These are phyloP conservation scores for Diadema setosum DNA, from an alignment of 35 echinoderm and acorn worm genomes.

Conservation along the genomic window DNA sequence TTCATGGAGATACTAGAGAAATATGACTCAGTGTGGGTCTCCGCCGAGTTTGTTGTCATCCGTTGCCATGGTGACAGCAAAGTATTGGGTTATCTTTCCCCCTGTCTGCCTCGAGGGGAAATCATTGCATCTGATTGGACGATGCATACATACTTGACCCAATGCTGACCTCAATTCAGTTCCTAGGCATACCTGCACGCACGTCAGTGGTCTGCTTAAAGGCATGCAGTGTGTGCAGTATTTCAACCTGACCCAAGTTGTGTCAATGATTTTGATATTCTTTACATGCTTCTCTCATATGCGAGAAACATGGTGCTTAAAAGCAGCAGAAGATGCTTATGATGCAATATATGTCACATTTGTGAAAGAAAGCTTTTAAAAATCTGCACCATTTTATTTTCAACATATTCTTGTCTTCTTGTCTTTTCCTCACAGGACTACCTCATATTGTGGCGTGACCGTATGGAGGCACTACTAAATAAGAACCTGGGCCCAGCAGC, in stretches of 20 bases:
- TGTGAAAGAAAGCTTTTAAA: too few species aligned
- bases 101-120: not conserved
- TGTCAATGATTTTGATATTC: too few species aligned
- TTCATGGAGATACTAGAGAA: not conserved
- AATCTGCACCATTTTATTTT: too few species aligned
- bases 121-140: not conserved
- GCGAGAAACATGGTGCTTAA: too few species aligned
- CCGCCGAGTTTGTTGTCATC: not conserved
- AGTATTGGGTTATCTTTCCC: conserved; percentile 10
- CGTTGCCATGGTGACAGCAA: not conserved
- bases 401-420: not conserved
- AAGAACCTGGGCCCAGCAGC: not conserved
- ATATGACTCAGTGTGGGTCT: not conserved
- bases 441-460: not conserved
- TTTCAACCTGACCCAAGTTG: too few species aligned
- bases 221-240: too few species aligned
- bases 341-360: too few species aligned
- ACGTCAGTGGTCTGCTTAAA: not conserved
- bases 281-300: too few species aligned
- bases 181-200: not conserved
- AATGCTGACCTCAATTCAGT: not conserved
- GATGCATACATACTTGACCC: not conserved
- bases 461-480: not conserved
- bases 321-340: too few species aligned
- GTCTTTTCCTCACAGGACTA: not conserved